Evolutionary conservation across 2,888 invertebrate species (phyloP).

Genomic region (Ophion obscuratus): DNA sequence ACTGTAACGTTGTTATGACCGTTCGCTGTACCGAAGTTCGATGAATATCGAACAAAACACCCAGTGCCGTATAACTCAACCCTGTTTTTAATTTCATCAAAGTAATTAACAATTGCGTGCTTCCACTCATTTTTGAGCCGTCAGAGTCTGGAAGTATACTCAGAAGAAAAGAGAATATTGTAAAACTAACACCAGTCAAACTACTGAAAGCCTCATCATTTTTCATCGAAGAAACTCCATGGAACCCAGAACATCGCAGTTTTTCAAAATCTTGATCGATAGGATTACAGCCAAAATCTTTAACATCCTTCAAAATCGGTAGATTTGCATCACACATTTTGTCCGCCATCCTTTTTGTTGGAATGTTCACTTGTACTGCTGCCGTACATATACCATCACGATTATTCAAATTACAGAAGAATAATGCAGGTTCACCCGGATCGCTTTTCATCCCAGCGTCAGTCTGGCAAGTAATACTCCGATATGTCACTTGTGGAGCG

Average conservation of each 20-base stretch:
- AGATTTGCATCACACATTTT: too few species aligned
- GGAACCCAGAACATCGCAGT: too few species aligned
- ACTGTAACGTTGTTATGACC: conserved; percentile 49
- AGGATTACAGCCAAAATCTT: conserved; percentile 43
- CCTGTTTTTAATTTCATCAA: conserved; percentile 4
- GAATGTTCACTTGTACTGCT: too few species aligned
- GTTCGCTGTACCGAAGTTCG: conserved; percentile 46
- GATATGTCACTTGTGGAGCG: too few species aligned
- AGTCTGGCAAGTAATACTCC: too few species aligned
- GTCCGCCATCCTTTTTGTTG: too few species aligned
- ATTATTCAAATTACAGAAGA: conserved; percentile 28
- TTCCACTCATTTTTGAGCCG: neutral
- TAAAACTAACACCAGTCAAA: neutral
- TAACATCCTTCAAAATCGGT: conserved; percentile 8
- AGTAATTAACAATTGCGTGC: neutral
- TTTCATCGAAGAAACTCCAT: neutral
- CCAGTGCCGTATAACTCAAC: conserved; percentile 50
- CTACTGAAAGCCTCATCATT: neutral
- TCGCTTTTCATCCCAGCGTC: conserved; percentile 14
- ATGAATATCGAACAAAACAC: conserved; percentile 58
- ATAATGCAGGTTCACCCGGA: conserved; percentile 20
- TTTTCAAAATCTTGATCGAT: conserved; percentile 26
- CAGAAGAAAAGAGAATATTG: neutral
- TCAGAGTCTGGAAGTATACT: neutral
- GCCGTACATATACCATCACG: neutral